These are phyloP conservation scores for Rhinichthys osculus DNA, from an alignment of 2,797 vertebrate genomes.

Conservation along the genomic window DNA sequence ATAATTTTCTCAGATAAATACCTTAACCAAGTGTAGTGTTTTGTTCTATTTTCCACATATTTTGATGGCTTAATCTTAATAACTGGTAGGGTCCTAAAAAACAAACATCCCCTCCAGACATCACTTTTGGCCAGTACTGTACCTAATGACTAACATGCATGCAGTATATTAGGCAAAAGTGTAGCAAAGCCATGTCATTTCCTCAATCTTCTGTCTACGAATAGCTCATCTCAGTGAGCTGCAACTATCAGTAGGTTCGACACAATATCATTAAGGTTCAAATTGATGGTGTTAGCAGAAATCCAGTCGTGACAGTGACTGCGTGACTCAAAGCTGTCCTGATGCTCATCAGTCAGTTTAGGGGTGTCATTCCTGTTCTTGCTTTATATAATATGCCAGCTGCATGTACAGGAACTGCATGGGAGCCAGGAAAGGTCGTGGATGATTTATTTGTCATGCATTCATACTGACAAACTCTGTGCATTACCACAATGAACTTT, in stretches of 20 bases:
- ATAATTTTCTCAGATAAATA: no score
- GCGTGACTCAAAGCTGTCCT: conserved; percentile 7
- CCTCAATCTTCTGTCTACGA: not conserved
- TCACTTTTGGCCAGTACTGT: not conserved
- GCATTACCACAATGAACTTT: conserved; percentile 54
- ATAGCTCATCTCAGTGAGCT: not conserved
- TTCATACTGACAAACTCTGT: conserved; percentile 50
- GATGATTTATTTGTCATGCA: conserved; percentile 63
- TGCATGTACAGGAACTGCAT: conserved; percentile 54
- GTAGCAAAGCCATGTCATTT: not conserved
- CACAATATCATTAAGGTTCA: conserved; percentile 6
- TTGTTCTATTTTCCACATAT: not conserved
- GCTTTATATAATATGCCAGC: conserved; percentile 52
- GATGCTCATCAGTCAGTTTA: conserved; percentile 31
- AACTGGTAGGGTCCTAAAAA: not conserved
- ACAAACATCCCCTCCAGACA: not conserved
- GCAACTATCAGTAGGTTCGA: not conserved
- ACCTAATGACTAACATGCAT: conserved; percentile 1
- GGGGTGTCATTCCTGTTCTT: conserved; percentile 27
- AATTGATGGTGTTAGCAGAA: conserved; percentile 20
- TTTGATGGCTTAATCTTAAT: not conserved
- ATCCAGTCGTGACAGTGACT: not conserved
- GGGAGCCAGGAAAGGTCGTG: conserved; percentile 20
- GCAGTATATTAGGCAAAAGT: conserved; percentile 14
- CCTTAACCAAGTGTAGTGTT: no score